Base-by-base conservation (phyloP, 92 coral and sea anemone genomes). In the Heliopora coerulea region DNA sequence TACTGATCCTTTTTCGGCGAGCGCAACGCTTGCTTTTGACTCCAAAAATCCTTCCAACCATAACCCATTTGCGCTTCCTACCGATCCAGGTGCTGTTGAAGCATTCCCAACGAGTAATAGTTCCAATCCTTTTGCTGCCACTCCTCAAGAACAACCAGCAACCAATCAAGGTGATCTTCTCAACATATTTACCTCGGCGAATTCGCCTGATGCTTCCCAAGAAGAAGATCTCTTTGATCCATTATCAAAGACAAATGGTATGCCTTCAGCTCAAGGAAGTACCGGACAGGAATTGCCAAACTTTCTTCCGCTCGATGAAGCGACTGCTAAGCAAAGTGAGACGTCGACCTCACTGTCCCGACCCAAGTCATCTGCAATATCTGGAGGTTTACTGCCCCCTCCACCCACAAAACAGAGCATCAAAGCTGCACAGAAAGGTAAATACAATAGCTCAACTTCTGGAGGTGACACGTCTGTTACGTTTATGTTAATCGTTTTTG, bases 391-490 rank as follows among this genome's bases (percentile, higher is more conserved):
- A 0, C 83, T 91, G 6, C 97, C 97, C n/a, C 97, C 97, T 19
- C 97, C 97, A 24, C 97, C 97, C 12, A 84, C 96, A 24, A 91
- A 91, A 66, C 87, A 91, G 77, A 91, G 96, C 20, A 81, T 91
- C 20, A 89, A 91, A 78, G 97, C n/a, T n/a, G n/a, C n/a, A n/a
- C n/a, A n/a, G n/a, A n/a, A n/a, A n/a, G n/a, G 91, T 49, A 88
- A 87, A 46, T 86, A 89, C 39, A 75, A 75, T 41, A 79, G 68
- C 52, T 85, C 88, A 54, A 78, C 68, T 20, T 34, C 57, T 23
- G 68, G 61, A 11, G 89, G 85, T 67, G 48, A 25, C 14, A 23
- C 0, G 10, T 59, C n/a, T n/a, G n/a, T n/a, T n/a, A n/a, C n/a
- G n/a, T n/a, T n/a, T n/a, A n/a, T n/a, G n/a, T n/a, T n/a, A n/a